Evolutionary conservation across 2,797 vertebrate species (phyloP).

Genomic region (Argya squamiceps): DNA sequence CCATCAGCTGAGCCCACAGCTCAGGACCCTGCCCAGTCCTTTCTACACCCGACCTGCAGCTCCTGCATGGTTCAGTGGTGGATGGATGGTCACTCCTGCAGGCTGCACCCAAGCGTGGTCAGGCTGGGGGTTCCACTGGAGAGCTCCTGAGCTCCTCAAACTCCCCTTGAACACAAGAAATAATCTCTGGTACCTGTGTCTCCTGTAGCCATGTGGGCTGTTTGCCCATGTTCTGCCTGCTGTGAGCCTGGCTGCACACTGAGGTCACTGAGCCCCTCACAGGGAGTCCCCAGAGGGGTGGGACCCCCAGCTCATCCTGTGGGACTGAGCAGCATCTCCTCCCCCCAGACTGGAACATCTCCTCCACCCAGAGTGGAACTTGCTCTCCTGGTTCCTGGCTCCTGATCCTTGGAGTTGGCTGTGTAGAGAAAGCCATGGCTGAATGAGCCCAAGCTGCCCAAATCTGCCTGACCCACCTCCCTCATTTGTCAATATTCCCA

Average conservation of each 20-base stretch:
- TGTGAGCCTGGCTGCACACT: not conserved
- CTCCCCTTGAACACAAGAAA: not conserved
- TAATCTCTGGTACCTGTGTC: accelerated
- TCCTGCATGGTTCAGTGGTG: not conserved
- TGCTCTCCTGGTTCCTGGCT: not conserved
- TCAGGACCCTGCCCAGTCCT: not conserved
- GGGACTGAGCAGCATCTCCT: not conserved
- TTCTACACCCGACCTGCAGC: not conserved
- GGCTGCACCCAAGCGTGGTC: not conserved
- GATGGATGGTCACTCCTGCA: not conserved
- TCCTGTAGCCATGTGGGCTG: accelerated
- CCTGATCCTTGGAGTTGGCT: not conserved
- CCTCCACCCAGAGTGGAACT: not conserved
- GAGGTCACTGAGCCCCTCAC: not conserved
- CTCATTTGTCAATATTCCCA: accelerated
- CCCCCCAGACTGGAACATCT: not conserved
- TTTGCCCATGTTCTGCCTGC: not conserved
- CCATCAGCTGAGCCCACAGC: not conserved
- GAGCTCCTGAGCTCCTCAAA: not conserved
- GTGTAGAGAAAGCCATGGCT: accelerated
- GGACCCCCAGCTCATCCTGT: accelerated
- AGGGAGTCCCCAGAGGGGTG: not conserved
- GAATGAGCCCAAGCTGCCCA: not conserved
- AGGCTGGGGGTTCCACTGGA: accelerated
- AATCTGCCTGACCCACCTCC: not conserved